These are phyloP conservation scores for Branchellion lobata DNA, from an alignment of 2,888 invertebrate genomes.

Conservation along the genomic window DNA sequence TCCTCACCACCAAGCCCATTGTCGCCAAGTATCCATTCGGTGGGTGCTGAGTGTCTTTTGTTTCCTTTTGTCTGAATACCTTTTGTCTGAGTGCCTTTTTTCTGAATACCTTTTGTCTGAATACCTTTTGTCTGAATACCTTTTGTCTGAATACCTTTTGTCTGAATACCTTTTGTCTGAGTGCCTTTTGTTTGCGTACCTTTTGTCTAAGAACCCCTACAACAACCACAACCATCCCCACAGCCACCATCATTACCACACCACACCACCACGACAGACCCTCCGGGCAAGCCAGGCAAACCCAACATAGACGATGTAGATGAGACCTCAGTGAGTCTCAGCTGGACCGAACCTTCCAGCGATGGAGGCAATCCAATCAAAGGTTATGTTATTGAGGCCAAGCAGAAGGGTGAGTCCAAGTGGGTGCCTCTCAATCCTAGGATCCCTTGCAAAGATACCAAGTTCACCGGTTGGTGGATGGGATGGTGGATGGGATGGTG, in stretches of 20 bases:
- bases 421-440: constrained; percentile 74
- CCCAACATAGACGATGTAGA: constrained; percentile 90
- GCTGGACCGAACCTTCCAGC: constrained; percentile 83
- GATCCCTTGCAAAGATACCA: constrained; percentile 81
- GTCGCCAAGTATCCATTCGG: constrained; percentile 96
- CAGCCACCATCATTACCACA: no score
- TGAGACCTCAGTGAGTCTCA: constrained; percentile 79
- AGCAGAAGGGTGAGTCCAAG: constrained; percentile 63
- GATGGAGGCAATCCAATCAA: constrained; percentile 92
- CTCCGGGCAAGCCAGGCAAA: constrained; percentile 83
- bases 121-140: no score
- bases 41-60: constrained; percentile 53
- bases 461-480: constrained; percentile 56
- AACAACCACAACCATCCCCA: no score
- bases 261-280: no score
- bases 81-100: no score
- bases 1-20: constrained; percentile 82
- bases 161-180: no score
- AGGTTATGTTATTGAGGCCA: constrained; percentile 73
- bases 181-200: no score
- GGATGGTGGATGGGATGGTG: no score
- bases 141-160: no score
- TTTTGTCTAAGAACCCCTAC: no score
- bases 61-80: no score
- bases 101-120: no score